Evolutionary conservation across 2,888 invertebrate genomes (phyloP).

Genomic region (Troides helena): DNA sequence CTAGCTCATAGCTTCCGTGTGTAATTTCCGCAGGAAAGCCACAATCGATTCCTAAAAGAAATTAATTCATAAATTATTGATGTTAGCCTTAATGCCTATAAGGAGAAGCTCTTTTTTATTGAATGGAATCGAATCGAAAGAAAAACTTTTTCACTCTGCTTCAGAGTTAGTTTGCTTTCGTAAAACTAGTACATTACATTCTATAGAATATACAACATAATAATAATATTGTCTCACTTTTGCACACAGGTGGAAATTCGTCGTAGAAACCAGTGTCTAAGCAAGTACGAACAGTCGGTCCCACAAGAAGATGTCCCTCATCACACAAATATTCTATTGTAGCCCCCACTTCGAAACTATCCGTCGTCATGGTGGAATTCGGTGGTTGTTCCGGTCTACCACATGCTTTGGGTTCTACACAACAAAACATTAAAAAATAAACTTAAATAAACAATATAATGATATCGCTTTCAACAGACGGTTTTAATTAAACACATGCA

Average conservation of each 20-base stretch:
- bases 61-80: neutral
- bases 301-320: slow-evolving; percentile 91
- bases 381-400: slow-evolving; percentile 96
- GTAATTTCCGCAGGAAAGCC: slow-evolving; percentile 92
- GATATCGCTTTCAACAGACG: slow-evolving; percentile 13
- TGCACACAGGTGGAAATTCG: slow-evolving; percentile 95
- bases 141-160: too few relatives aligned
- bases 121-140: too few relatives aligned
- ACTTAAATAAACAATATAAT: neutral
- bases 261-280: slow-evolving; percentile 95
- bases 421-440: slow-evolving; percentile 27
- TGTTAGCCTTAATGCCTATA: neutral
- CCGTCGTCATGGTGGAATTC: slow-evolving; percentile 91
- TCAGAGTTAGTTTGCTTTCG: too few relatives aligned
- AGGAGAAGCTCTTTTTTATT: too few relatives aligned
- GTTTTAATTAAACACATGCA: neutral
- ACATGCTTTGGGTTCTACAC: slow-evolving; percentile 91
- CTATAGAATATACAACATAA: too few relatives aligned
- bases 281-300: slow-evolving; percentile 90
- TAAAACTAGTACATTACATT: too few relatives aligned
- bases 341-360: slow-evolving; percentile 89
- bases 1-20: slow-evolving; percentile 88
- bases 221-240: slow-evolving; percentile 82
- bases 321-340: slow-evolving; percentile 92
- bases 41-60: slow-evolving; percentile 83